Evolutionary conservation across 2,797 vertebrate species (phyloP).

Genomic region (Erethizon dorsatum): DNA sequence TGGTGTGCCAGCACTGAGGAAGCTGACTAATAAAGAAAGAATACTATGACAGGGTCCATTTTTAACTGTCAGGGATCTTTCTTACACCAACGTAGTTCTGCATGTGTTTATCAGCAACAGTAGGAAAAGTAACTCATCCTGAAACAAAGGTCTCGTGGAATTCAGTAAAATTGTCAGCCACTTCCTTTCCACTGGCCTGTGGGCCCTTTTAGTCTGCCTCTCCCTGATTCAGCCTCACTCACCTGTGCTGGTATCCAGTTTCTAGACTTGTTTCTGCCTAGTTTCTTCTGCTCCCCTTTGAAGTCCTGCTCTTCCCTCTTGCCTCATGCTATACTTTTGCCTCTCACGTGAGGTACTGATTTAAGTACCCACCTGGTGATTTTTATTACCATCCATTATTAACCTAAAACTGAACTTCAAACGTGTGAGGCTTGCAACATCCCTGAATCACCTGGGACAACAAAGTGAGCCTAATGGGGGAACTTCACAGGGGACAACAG

Average conservation of each 20-base stretch:
- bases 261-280: neutral
- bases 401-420: neutral
- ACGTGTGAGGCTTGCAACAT: neutral
- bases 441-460: neutral
- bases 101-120: fast-evolving
- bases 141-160: neutral
- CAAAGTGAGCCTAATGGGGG: neutral
- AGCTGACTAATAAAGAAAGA: neutral
- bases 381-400: neutral
- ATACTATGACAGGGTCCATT: no score
- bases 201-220: fast-evolving
- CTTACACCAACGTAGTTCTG: neutral
- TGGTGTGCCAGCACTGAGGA: no score
- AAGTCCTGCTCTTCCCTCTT: neutral
- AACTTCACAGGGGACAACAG: no score
- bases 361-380: neutral
- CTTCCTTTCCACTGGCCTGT: neutral
- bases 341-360: neutral
- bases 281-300: neutral
- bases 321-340: neutral
- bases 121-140: fast-evolving
- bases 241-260: neutral
- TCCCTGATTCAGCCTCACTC: neutral
- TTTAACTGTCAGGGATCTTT: fast-evolving
- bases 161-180: no score